A percentile compares a stretch with the other conserved stretches of the same genome.
Conservation (phyloP, 2,888 invertebrate species). For the Chloroclysta siterata region DNA sequence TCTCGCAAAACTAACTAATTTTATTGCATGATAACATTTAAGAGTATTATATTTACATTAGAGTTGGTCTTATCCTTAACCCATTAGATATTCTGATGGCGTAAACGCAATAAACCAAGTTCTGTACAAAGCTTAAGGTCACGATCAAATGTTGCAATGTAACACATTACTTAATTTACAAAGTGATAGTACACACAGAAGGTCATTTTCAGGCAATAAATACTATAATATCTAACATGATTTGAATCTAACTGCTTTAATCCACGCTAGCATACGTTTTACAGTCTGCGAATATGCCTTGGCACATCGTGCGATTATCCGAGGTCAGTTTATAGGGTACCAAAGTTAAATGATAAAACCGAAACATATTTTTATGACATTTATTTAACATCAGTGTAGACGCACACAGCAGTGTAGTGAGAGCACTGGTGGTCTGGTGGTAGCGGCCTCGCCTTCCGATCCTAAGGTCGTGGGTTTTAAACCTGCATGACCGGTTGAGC, state of each 20-base stretch:
- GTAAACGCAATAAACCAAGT: conserved; percentile 24
- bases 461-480: no score
- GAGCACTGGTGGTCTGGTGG: no score
- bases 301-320: conserved; percentile 8
- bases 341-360: neutral
- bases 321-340: conserved; percentile 1
- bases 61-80: conserved; percentile 9
- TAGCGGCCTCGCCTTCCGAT: no score
- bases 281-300: conserved; percentile 1
- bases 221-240: conserved; percentile 26
- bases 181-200: conserved; percentile 33
- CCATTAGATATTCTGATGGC: conserved; percentile 26
- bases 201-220: conserved; percentile 34
- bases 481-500: no score
- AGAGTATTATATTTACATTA: conserved; percentile 5
- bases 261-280: conserved; percentile 32
- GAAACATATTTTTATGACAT: neutral
- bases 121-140: conserved; percentile 27
- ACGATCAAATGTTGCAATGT: conserved; percentile 24
- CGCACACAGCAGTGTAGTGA: no score
- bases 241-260: conserved; percentile 35
- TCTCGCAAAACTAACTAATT: no score
- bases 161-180: conserved; percentile 14
- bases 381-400: no score
- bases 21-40: neutral